Conservation (phyloP, 2,888 invertebrate species). For the Lutraria lutraria region DNA sequence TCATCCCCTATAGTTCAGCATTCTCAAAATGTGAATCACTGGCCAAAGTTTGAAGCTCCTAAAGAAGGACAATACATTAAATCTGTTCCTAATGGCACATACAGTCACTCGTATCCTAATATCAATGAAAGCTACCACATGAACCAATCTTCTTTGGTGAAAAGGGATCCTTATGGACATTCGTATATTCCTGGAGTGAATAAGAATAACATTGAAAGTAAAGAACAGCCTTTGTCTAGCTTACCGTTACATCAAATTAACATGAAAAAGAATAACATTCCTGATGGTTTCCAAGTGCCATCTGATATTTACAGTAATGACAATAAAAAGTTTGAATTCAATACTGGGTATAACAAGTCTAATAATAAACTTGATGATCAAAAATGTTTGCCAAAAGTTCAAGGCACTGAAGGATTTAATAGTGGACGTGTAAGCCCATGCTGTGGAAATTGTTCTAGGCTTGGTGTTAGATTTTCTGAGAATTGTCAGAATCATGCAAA, state of each 20-base stretch:
- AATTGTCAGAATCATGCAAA: slow-evolving; percentile 63
- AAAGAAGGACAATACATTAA: background rate
- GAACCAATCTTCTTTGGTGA: background rate
- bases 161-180: background rate
- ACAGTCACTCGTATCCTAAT: background rate
- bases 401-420: background rate
- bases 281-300: background rate
- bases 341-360: background rate
- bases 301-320: background rate
- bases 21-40: background rate
- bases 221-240: background rate
- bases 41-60: background rate
- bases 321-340: background rate
- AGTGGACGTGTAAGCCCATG: slow-evolving; percentile 42
- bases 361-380: background rate
- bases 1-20: background rate
- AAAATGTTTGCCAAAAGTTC: background rate
- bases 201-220: background rate
- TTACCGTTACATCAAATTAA: background rate
- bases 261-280: slow-evolving; percentile 8
- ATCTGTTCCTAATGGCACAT: background rate
- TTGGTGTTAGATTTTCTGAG: slow-evolving; percentile 69
- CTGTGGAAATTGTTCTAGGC: slow-evolving; percentile 69
- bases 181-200: background rate
- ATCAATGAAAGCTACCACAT: slow-evolving; percentile 5